Conservation (phyloP, 35 echinoderm and acorn worm species). For the Apostichopus japonicus region DNA sequence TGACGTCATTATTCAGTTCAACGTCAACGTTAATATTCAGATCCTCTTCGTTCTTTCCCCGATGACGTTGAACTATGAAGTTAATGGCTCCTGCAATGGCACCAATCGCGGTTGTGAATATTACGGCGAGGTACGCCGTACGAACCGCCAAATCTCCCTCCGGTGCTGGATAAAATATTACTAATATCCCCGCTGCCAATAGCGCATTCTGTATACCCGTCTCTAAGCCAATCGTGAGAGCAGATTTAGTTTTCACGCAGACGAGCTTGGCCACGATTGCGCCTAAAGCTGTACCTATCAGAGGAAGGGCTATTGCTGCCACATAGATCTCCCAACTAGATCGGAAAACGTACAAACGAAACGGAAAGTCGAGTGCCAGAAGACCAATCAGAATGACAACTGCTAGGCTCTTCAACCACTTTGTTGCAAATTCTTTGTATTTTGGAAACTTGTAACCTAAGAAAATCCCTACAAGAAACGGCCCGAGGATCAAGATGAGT, state of each 20-base stretch:
- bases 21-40: not conserved
- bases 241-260: slow-evolving; percentile 1
- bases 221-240: slow-evolving; percentile 51
- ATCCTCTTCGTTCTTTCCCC: slow-evolving; percentile 21
- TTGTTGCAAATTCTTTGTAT: not conserved
- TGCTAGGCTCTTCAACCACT: slow-evolving; percentile 32
- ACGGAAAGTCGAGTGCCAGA: slow-evolving; percentile 2
- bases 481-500: slow-evolving; percentile 30
- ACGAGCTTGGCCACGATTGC: not conserved
- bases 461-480: slow-evolving; percentile 50
- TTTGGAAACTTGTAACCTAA: slow-evolving; percentile 38
- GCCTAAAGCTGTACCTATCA: slow-evolving; percentile 43
- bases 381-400: slow-evolving; percentile 6
- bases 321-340: slow-evolving; percentile 17
- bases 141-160: slow-evolving; percentile 49
- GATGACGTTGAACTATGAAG: not conserved
- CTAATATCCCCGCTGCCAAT: slow-evolving; percentile 33
- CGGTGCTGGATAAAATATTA: slow-evolving; percentile 40
- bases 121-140: slow-evolving; percentile 29
- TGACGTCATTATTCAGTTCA: not conserved
- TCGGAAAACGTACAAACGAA: slow-evolving; percentile 39
- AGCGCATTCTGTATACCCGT: slow-evolving; percentile 55
- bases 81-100: not conserved
- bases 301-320: slow-evolving; percentile 23
- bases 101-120: slow-evolving; percentile 27